Evolutionary conservation across 2,113 vertebrate genomes (phyloP).

Genomic region (Heterotilapia buettikoferi): DNA sequence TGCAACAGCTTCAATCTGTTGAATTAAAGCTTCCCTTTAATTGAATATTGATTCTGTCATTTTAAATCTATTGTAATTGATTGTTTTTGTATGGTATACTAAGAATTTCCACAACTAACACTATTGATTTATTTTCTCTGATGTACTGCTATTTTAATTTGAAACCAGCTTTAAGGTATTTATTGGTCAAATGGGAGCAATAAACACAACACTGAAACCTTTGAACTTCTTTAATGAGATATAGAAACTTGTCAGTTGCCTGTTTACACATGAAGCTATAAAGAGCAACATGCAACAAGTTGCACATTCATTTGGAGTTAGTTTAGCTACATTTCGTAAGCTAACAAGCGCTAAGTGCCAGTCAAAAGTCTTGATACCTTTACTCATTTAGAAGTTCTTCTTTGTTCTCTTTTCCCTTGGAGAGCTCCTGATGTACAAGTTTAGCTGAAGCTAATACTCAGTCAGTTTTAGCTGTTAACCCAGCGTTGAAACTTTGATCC

Average conservation of each 20-base stretch:
- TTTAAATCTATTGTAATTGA: background rate
- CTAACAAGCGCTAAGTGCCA: background rate
- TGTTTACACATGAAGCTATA: background rate
- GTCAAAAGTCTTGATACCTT: background rate
- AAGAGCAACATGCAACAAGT: background rate
- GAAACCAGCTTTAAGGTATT: background rate
- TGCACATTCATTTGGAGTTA: background rate
- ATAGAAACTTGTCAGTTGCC: background rate
- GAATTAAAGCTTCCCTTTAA: background rate
- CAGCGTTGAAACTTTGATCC: background rate
- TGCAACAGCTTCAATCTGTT: background rate
- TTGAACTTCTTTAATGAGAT: background rate
- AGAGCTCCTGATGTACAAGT: background rate
- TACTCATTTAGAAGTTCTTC: background rate
- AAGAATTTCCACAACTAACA: background rate
- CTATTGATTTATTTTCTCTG: background rate
- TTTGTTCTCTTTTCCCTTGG: background rate
- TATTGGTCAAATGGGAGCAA: background rate
- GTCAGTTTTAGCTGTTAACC: background rate
- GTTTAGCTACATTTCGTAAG: background rate
- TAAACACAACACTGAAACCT: background rate
- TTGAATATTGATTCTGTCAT: background rate
- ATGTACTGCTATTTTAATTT: background rate
- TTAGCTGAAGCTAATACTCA: background rate
- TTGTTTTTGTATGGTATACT: background rate